These are phyloP conservation scores for Acanthaster planci DNA, from an alignment of 35 echinoderm and acorn worm species.

Conservation along the genomic window DNA sequence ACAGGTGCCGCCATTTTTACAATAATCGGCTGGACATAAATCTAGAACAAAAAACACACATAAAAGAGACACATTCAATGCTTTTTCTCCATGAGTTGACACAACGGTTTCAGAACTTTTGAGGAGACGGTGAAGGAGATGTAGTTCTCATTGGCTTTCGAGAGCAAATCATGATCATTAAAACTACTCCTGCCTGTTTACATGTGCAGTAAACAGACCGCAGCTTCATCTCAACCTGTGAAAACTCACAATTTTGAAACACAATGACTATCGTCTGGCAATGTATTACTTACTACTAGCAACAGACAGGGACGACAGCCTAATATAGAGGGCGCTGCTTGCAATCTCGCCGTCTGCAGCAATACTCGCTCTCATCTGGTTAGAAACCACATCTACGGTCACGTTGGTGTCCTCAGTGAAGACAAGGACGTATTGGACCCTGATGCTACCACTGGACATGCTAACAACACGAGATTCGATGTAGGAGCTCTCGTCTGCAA, in stretches of 20 bases:
- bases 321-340: constrained; percentile 14
- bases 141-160: too few species aligned
- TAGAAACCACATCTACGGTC: neutral
- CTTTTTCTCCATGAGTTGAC: too few species aligned
- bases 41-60: constrained; percentile 23
- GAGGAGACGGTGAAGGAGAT: too few species aligned
- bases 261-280: too few species aligned
- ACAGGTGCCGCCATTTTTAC: constrained; percentile 38
- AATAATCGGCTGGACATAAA: constrained; percentile 23
- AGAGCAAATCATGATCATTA: too few species aligned
- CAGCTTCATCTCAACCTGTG: too few species aligned
- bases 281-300: constrained; percentile 17
- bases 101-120: too few species aligned
- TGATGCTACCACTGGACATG: constrained; percentile 53
- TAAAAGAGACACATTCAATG: too few species aligned
- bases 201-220: too few species aligned
- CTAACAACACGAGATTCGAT: constrained; percentile 6
- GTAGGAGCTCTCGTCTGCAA: neutral
- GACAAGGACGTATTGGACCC: constrained; percentile 45
- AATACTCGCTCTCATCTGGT: constrained; percentile 15
- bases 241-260: too few species aligned
- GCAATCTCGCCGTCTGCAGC: constrained; percentile 7
- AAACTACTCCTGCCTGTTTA: too few species aligned
- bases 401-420: neutral
- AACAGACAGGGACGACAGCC: neutral